Evolutionary conservation across 2,113 vertebrate species (phyloP).

Genomic region (Hippocampus barbouri): DNA sequence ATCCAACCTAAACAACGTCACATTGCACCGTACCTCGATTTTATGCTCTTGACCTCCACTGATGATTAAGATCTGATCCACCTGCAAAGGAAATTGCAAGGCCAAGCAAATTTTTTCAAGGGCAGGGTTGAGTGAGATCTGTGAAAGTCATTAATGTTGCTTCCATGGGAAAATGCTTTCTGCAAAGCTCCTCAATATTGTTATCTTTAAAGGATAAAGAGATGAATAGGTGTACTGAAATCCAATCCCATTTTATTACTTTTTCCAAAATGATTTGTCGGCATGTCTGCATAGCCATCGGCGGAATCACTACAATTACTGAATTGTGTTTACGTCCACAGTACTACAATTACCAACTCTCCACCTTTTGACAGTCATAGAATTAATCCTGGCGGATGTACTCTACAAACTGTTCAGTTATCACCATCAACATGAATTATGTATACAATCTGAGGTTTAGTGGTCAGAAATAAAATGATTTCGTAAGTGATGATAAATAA

Average conservation of each 20-base stretch:
- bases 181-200: constrained; percentile 42
- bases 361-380: not conserved
- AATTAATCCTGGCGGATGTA: not conserved
- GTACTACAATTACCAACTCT: constrained; percentile 38
- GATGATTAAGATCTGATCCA: constrained; percentile 15
- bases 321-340: constrained; percentile 29
- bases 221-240: constrained; percentile 30
- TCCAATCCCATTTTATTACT: constrained; percentile 58
- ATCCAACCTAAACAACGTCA: not conserved
- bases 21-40: not conserved
- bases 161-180: constrained; percentile 44
- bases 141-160: not conserved
- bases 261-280: constrained; percentile 30
- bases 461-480: not conserved
- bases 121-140: constrained; percentile 6
- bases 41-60: constrained; percentile 18
- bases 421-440: not conserved
- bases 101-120: not conserved
- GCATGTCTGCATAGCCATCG: not conserved
- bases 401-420: not conserved
- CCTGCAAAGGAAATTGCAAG: constrained; percentile 42
- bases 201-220: constrained; percentile 43
- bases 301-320: constrained; percentile 11
- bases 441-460: not conserved
- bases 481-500: not conserved